Percentiles rank a stretch among this genome's conserved stretches.
Conservation (phyloP, 2,797 vertebrate genomes). For the Podargus strigoides region DNA sequence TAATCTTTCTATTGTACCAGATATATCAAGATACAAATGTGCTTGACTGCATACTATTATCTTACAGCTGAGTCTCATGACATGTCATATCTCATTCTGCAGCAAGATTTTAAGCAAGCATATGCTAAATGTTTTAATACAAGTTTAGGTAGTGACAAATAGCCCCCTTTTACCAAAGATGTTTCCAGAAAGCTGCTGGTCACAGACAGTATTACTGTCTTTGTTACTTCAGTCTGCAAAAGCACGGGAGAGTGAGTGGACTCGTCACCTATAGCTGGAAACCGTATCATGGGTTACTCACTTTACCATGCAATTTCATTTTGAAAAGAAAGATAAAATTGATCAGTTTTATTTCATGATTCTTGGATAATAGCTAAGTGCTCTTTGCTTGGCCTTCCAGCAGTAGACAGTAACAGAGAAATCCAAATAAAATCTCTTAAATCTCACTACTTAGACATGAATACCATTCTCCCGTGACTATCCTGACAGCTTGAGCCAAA, state of each 20-base stretch:
- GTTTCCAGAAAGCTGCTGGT: background rate
- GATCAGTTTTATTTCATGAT: background rate
- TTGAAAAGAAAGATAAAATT: background rate
- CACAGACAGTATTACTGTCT: background rate
- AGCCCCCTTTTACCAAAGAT: background rate
- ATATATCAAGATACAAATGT: background rate
- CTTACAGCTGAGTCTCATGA: conserved; percentile 13
- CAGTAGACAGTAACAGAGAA: background rate
- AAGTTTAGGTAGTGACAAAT: background rate
- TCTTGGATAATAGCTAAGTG: background rate
- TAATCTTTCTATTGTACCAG: conserved; percentile 3
- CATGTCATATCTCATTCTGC: background rate
- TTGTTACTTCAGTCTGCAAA: background rate
- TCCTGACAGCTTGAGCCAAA: background rate
- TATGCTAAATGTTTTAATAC: background rate
- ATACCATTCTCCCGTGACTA: background rate
- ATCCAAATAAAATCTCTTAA: background rate
- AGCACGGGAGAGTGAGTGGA: background rate
- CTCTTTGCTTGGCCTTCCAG: background rate
- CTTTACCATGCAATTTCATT: background rate
- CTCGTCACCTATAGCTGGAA: background rate
- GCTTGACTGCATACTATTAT: background rate
- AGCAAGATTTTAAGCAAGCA: background rate
- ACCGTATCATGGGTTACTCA: background rate
- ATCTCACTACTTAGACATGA: background rate